A percentile compares a stretch with the other conserved stretches of the same genome.
These are phyloP conservation scores for Egretta garzetta DNA, from an alignment of 2,113 vertebrate species.

Conservation along the genomic window DNA sequence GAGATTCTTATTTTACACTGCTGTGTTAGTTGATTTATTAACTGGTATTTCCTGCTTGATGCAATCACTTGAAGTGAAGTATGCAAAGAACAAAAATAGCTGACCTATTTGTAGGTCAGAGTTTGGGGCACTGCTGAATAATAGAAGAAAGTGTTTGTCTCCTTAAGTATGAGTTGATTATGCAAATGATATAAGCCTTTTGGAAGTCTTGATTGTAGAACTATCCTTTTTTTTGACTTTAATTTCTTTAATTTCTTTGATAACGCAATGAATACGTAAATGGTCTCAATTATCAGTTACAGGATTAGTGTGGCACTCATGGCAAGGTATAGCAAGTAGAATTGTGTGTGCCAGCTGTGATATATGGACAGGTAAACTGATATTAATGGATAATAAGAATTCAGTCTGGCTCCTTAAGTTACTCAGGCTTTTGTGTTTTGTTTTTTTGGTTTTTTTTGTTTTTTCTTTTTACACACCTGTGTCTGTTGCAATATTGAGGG, in stretches of 20 bases:
- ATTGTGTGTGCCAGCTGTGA: background rate
- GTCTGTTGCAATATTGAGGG: background rate
- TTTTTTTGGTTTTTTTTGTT: background rate
- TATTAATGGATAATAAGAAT: background rate
- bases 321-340: background rate
- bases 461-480: background rate
- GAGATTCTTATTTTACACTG: background rate
- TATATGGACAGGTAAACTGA: background rate
- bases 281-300: background rate
- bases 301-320: background rate
- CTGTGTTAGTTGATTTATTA: background rate
- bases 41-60: slow-evolving; percentile 1
- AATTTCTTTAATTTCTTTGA: background rate
- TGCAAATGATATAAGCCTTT: background rate
- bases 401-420: background rate
- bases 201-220: background rate
- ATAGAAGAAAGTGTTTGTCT: background rate
- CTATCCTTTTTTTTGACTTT: background rate
- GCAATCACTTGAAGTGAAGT: background rate
- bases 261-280: background rate
- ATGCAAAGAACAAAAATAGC: background rate
- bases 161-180: background rate
- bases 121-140: background rate
- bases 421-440: background rate
- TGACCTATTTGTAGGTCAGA: background rate